Percentiles rank a stretch among this genome's conserved stretches.
Evolutionary conservation across 2,888 invertebrate genomes (phyloP).

Genomic region (Onthophagus sagittarius): DNA sequence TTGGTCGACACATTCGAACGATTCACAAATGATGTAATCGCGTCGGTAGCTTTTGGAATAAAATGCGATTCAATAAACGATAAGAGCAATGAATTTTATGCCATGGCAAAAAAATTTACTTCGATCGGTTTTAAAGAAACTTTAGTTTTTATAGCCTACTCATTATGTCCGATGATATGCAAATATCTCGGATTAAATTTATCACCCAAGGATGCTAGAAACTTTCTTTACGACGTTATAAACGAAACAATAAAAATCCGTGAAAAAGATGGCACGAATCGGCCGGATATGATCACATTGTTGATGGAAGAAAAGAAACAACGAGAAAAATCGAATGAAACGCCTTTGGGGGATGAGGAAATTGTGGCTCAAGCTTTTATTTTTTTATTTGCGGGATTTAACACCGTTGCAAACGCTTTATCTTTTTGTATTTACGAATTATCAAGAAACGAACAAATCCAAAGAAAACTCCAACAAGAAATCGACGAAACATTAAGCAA

Average conservation of each 20-base stretch:
- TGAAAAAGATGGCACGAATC: slow-evolving; percentile 48
- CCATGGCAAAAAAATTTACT: slow-evolving; percentile 49
- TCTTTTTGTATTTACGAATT: slow-evolving; percentile 57
- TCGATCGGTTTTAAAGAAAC: slow-evolving; percentile 36
- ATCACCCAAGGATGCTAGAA: not conserved
- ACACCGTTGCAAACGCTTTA: slow-evolving; percentile 49
- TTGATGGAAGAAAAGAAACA: slow-evolving; percentile 24
- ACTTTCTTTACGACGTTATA: slow-evolving; percentile 31
- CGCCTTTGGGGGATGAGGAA: slow-evolving; percentile 6
- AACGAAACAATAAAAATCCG: slow-evolving; percentile 48
- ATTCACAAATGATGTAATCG: slow-evolving; percentile 52
- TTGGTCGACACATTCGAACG: slow-evolving; percentile 48
- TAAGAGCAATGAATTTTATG: slow-evolving; percentile 51
- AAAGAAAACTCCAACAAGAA: slow-evolving; percentile 54
- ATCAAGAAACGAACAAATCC: slow-evolving; percentile 56
- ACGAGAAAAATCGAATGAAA: not conserved
- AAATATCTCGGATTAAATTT: not conserved
- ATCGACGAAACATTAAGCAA: slow-evolving; percentile 44
- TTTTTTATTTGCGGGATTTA: slow-evolving; percentile 55
- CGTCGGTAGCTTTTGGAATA: slow-evolving; percentile 50
- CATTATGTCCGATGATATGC: slow-evolving; percentile 11
- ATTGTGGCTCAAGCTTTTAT: slow-evolving; percentile 54
- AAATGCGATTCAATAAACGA: slow-evolving; percentile 52
- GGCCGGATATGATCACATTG: slow-evolving; percentile 52
- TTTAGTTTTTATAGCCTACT: slow-evolving; percentile 11